These are phyloP conservation scores for Calephelis nemesis DNA, from an alignment of 1,140 invertebrate genomes.

Conservation along the genomic window DNA sequence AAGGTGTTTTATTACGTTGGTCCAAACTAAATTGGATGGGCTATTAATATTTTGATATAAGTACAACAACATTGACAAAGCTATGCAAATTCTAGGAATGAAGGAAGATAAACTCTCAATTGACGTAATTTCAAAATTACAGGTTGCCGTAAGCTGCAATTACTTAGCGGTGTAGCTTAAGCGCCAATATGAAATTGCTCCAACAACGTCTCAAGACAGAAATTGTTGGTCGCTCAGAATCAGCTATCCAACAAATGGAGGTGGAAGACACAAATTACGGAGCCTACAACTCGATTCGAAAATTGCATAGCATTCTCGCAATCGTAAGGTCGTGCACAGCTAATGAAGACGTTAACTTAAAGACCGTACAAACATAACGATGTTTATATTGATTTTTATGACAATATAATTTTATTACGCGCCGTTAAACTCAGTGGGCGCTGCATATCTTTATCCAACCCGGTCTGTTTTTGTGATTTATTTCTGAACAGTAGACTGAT, in stretches of 20 bases:
- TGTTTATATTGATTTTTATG: slow-evolving; percentile 76
- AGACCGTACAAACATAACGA: slow-evolving; percentile 62
- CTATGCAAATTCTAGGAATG: no score
- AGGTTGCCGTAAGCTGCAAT: slow-evolving; percentile 62
- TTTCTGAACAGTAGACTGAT: neutral
- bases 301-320: slow-evolving; percentile 58
- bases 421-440: slow-evolving; percentile 39
- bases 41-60: no score
- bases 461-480: slow-evolving; percentile 29
- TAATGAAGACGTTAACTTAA: slow-evolving; percentile 75
- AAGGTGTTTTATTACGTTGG: no score
- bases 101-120: slow-evolving; percentile 51
- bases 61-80: no score
- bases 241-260: slow-evolving; percentile 58
- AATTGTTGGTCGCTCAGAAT: slow-evolving; percentile 61
- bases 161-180: slow-evolving; percentile 43
- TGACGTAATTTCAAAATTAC: slow-evolving; percentile 67
- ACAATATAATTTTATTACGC: slow-evolving; percentile 66
- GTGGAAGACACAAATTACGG: slow-evolving; percentile 64
- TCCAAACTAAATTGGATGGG: no score
- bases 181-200: slow-evolving; percentile 60
- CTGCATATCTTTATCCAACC: slow-evolving; percentile 35
- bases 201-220: slow-evolving; percentile 46
- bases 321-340: slow-evolving; percentile 60
- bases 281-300: slow-evolving; percentile 51